Evolutionary conservation across 2,888 invertebrate species (phyloP).

Genomic region (Lasioglossum villosulum): DNA sequence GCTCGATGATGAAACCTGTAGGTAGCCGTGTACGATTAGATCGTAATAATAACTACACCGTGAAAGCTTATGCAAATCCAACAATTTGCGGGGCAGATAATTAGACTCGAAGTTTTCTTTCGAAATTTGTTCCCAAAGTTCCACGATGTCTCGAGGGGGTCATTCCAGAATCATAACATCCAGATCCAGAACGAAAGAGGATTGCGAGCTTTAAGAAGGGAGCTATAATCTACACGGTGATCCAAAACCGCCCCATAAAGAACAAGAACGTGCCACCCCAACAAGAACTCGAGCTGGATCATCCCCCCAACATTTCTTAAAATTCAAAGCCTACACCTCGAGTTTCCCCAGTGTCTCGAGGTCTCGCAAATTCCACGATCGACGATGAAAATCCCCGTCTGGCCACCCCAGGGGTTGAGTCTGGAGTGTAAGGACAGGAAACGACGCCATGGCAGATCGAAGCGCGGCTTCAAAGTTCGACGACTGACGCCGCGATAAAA

Average conservation of each 20-base stretch:
- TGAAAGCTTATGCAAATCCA: not conserved
- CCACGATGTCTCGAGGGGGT: not conserved
- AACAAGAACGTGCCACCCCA: not conserved
- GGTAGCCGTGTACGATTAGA: not conserved
- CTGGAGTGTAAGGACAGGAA: not conserved
- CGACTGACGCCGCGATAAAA: conserved; percentile 62
- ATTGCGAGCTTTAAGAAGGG: not conserved
- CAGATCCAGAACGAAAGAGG: not conserved
- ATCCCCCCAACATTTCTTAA: not conserved
- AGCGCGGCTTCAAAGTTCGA: conserved; percentile 59
- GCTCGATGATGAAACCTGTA: not conserved
- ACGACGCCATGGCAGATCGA: conserved; percentile 36
- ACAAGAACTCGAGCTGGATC: not conserved
- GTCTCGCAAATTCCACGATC: not conserved
- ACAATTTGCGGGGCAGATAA: too few species aligned
- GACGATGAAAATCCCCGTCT: not conserved
- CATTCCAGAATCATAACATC: not conserved
- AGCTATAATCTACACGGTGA: not conserved
- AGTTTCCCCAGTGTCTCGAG: not conserved
- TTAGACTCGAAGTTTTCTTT: too few species aligned
- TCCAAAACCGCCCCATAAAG: not conserved
- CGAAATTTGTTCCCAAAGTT: not conserved
- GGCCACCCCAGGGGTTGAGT: not conserved
- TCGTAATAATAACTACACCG: not conserved
- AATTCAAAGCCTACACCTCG: not conserved